These are phyloP conservation scores for Penaeus monodon DNA, from an alignment of 2,888 invertebrate species.

Conservation along the genomic window DNA sequence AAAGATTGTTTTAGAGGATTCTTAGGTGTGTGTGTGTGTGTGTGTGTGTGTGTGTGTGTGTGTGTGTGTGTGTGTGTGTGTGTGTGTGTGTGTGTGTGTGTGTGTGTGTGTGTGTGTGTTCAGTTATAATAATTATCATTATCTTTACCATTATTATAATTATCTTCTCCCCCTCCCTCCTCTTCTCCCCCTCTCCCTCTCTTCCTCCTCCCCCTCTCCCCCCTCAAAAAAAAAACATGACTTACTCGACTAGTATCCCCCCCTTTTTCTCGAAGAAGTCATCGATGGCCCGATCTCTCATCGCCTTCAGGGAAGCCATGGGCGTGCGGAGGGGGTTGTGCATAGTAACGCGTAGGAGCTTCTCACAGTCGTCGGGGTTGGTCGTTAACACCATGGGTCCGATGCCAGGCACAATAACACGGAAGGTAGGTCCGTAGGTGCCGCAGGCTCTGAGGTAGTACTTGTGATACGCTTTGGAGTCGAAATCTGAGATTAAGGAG, in stretches of 20 bases:
- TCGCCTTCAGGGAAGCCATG: conserved; percentile 8
- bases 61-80: conserved; percentile 6
- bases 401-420: neutral
- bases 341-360: neutral
- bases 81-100: conserved; percentile 6
- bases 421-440: conserved; percentile 2
- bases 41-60: conserved; percentile 3
- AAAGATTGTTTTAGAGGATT: neutral
- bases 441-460: too few relatives aligned
- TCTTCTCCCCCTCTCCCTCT: neutral
- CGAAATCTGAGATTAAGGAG: too few relatives aligned
- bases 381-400: neutral
- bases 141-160: too few relatives aligned
- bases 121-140: too few relatives aligned
- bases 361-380: conserved; percentile 9
- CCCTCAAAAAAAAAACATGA: neutral
- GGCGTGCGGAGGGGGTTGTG: neutral
- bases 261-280: conserved; percentile 21
- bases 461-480: too few relatives aligned
- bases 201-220: too few relatives aligned
- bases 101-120: conserved; percentile 3
- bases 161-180: too few relatives aligned
- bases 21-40: neutral
- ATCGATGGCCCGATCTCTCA: conserved; percentile 1
- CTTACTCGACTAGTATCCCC: conserved; percentile 20